Base-by-base conservation (phyloP, 2,113 vertebrate species). In the Damaliscus lunatus region DNA sequence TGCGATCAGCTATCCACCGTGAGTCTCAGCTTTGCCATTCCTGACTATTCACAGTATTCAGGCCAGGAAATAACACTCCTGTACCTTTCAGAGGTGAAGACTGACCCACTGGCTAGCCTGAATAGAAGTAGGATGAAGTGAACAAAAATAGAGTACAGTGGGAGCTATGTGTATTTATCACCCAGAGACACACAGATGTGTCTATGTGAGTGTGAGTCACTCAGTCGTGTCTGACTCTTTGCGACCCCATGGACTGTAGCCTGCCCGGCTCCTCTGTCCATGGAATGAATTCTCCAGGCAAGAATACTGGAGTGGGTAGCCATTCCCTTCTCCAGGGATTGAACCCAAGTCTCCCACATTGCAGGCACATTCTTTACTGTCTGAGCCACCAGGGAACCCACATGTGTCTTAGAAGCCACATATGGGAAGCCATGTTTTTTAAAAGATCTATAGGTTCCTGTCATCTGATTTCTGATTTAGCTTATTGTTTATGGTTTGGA, bases 1-100 rank as follows among this genome's bases (percentile, higher is more conserved):
- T 29, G 6, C 9, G 6, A 31, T 36, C 29, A 11, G 8, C 46
- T 13, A 11, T 2, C 19, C 29, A n/a, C 60, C 25, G 0, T 0
- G 29, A 64, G 57, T 12, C 52, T 64, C 21, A 14, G 19, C 48
- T 64, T 50, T n/a, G 25, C 40, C 43, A 36, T 29, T 88, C 29
- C 43, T 48, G 12, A 87, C 25, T 84, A 43, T 29, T 40, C 71
- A 40, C 9, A 7, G 25, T 3, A 19, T 50, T 14, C 81, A 48
- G 55, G 40, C 25, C 48, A 33, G n/a, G 40, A 93, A 89, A 52
- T 36, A 27, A 57, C 3, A 46, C n/a, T n/a, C n/a, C n/a, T n/a
- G 0, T 23, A 48, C 11, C 10, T 95, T 91, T 83, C 53, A 55
- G 4, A 93, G 40, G 83, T 53, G 33, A 40, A 64, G 59, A 36